Conservation (phyloP, 2,888 invertebrate species). For the Muschampia plurimacula region DNA sequence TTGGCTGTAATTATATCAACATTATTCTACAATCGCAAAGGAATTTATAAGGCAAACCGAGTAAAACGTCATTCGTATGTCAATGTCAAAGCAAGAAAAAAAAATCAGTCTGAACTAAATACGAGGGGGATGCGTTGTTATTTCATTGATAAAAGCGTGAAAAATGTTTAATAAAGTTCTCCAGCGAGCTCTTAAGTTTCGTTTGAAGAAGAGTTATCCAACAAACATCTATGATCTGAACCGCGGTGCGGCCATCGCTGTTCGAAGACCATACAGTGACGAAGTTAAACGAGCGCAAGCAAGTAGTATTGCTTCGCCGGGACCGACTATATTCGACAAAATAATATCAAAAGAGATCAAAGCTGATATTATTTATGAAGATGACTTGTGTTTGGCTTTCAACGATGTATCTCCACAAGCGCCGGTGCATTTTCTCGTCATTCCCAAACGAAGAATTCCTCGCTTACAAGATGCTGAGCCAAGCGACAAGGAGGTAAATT, state of each 20-base stretch:
- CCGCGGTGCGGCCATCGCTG: constrained; percentile 72
- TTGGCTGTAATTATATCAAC: background rate
- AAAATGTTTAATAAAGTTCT: constrained; percentile 81
- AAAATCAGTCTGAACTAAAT: constrained; percentile 38
- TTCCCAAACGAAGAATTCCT: constrained; percentile 91
- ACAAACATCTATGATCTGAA: constrained; percentile 79
- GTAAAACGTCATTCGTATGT: constrained; percentile 1
- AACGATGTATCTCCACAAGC: constrained; percentile 90
- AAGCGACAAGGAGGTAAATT: constrained; percentile 84
- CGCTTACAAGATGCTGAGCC: constrained; percentile 86
- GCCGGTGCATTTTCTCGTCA: constrained; percentile 90
- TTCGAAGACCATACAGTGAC: constrained; percentile 71
- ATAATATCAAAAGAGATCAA: constrained; percentile 92
- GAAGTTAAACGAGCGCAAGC: constrained; percentile 75
- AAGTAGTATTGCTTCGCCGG: constrained; percentile 65
- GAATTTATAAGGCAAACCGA: constrained; percentile 21
- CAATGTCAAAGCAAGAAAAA: constrained; percentile 39
- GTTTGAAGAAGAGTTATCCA: constrained; percentile 76
- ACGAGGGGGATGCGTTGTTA: constrained; percentile 40
- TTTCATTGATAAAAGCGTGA: constrained; percentile 47
- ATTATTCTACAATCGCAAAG: background rate
- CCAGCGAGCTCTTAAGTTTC: constrained; percentile 76
- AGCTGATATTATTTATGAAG: constrained; percentile 93
- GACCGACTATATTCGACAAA: constrained; percentile 89
- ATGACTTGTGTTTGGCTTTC: constrained; percentile 92